Evolutionary conservation across 37 sponge, comb jelly and placozoan genomes (phyloP).

Genomic region (Aphrocallistes beatrix): DNA sequence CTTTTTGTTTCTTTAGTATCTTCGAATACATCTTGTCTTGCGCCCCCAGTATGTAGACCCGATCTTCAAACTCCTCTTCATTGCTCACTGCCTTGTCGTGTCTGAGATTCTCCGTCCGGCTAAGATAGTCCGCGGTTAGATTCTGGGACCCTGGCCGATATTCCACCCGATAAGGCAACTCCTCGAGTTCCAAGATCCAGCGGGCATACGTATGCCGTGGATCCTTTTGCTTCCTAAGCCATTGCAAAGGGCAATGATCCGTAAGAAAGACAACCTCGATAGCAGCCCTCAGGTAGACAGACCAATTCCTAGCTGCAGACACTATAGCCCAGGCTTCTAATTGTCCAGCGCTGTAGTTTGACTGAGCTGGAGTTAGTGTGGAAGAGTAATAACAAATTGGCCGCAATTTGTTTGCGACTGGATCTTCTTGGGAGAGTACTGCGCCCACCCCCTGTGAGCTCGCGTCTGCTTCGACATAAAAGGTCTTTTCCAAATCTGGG

Average conservation of each 20-base stretch:
- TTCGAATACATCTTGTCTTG: no score
- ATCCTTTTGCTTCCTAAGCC: no score
- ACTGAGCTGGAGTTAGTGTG: not conserved
- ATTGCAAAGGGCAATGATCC: not conserved
- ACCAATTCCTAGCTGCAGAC: not conserved
- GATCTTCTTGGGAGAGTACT: not conserved
- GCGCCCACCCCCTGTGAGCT: conserved; percentile 17
- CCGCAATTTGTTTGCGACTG: not conserved
- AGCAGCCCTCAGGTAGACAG: not conserved
- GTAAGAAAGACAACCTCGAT: not conserved
- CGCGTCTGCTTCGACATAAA: conserved; percentile 31
- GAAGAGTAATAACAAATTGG: not conserved
- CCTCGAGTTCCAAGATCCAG: not conserved
- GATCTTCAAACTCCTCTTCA: not conserved
- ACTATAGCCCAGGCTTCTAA: not conserved
- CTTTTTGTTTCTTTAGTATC: no score
- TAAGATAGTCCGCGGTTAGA: not conserved
- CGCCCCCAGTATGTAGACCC: not conserved
- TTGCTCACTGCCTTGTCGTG: not conserved
- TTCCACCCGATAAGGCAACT: not conserved
- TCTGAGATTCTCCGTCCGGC: no score
- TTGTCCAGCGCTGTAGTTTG: not conserved
- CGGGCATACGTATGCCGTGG: no score
- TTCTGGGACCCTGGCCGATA: not conserved
- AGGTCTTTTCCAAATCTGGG: conserved; percentile 1